Evolutionary conservation across 30 jellyfish, hydroid and myxozoan genomes (phyloP), one percentile per base, ranked within the genome.

Genomic region (Cassiopea xamachana): DNA sequence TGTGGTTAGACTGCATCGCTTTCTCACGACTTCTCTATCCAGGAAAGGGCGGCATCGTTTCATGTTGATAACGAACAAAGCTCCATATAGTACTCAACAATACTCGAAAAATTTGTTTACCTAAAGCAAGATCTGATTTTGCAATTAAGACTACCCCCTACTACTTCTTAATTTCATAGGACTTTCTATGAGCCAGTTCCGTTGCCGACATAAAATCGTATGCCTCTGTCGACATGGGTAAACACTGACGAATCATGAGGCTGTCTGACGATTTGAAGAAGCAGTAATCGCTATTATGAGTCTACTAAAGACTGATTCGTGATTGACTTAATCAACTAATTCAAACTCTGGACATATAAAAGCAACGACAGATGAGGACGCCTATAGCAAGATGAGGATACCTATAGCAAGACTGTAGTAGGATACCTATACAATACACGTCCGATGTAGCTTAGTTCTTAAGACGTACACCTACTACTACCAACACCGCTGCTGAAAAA

Each of bases 91-190:
- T 64, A 2, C 8, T 2, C 15, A 17, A 14, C 43, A 17, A 64
- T 9, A 9, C 19, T 64, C 19, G 6, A 8, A 12, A 43, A 71
- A 15, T 0, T 71, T 71, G 80, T 71, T 71, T 71, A 71, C 80
- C 51, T 71, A 71, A 71, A 71, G 7, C 80, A 71, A 27, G 51
- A 71, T 19, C 80, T 71, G 80, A 71, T 71, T 71, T 12, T 18
- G 80, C 55, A 71, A 71, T 71, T 71, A 71, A 71, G 39, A 43
- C n/a, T 71, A 71, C 80, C 80, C 80, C 80, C 80, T 71, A 27
- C 80, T 16, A 71, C 39, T n/a, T 18, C 1, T 7, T 71, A 71
- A 71, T 3, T 71, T 7, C 80, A 19, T 71, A 18, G 4, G 55
- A 19, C 15, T 19, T 71, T 71, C 80, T 71, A 9, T 71, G 80